phyloP scores from a whole-genome alignment of 2,113 vertebrate genomes.

The Cairina moschata region DNA sequence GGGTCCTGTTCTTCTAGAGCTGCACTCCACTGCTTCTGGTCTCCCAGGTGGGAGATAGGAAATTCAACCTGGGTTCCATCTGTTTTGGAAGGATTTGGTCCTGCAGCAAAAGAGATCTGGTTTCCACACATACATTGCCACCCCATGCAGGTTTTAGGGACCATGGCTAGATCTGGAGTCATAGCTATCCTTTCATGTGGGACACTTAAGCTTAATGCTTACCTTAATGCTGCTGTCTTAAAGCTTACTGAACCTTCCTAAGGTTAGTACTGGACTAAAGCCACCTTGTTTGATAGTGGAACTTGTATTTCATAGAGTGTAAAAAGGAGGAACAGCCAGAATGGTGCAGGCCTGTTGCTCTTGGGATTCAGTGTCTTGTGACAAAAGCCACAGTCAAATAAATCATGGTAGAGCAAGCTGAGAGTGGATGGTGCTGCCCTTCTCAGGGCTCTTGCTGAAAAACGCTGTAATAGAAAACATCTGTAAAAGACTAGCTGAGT shows the following conservation, averaged over 20 bases:
- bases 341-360: background rate
- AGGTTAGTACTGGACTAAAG: background rate
- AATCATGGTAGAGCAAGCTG: background rate
- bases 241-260: background rate
- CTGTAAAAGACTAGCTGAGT: background rate
- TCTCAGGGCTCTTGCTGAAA: background rate
- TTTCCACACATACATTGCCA: background rate
- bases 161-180: background rate
- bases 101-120: slow-evolving; percentile 55
- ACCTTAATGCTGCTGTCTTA: background rate
- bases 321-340: background rate
- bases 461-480: background rate
- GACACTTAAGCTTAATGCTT: background rate
- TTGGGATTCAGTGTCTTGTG: background rate
- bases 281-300: background rate
- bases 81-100: slow-evolving; percentile 31
- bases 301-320: background rate
- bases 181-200: background rate
- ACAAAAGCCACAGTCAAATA: background rate
- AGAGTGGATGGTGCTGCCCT: background rate
- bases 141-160: background rate
- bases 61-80: slow-evolving; percentile 71
- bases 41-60: slow-evolving; percentile 52
- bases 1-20: slow-evolving; percentile 34
- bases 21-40: slow-evolving; percentile 76